Evolutionary conservation across 1,140 invertebrate species (phyloP), one percentile per base, ranked within the genome.

Genomic region (Zophobas morio): DNA sequence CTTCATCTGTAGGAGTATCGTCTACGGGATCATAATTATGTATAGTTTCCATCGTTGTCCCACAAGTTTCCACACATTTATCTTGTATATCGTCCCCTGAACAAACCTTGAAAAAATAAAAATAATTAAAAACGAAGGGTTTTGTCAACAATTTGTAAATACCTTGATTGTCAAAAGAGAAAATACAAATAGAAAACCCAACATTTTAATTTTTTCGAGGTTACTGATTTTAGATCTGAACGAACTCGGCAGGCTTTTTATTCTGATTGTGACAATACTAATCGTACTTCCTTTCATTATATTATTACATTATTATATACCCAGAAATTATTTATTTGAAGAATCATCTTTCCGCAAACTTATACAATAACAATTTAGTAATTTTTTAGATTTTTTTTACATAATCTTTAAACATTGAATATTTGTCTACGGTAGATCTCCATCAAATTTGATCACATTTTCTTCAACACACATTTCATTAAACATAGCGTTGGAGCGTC

Each of bases 401-500:
- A 51, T 20, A 51, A 20, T 20, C n/a, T 20, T 51, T 51, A 51
- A 51, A 51, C 49, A 51, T 6, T 51, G 4, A n/a, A 2, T 51
- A n/a, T 51, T 51, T 20, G n/a, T 51, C n/a, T 20, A n/a, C 4
- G 3, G n/a, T 20, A 51, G 20, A 51, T 51, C n/a, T 51, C 2
- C 2, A 6, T 51, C 49, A 20, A 51, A 51, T n/a, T 51, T 51
- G 49, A n/a, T 20, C 3, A 51, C 2, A 6, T 51, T 51, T 6
- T 51, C 49, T 20, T 6, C 4, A 20, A 6, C n/a, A 20, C 49
- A 51, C 3, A 51, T 46, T 46, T 51, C 49, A 51, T 51, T 51
- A 51, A 51, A 51, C 49, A 51, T 20, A 51, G 20, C 3, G 49
- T 51, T 51, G 49, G 49, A 51, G 49, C n/a, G 6, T 51, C 49